Conservation (phyloP, 2,113 vertebrate species). For the Gavialis gangeticus region DNA sequence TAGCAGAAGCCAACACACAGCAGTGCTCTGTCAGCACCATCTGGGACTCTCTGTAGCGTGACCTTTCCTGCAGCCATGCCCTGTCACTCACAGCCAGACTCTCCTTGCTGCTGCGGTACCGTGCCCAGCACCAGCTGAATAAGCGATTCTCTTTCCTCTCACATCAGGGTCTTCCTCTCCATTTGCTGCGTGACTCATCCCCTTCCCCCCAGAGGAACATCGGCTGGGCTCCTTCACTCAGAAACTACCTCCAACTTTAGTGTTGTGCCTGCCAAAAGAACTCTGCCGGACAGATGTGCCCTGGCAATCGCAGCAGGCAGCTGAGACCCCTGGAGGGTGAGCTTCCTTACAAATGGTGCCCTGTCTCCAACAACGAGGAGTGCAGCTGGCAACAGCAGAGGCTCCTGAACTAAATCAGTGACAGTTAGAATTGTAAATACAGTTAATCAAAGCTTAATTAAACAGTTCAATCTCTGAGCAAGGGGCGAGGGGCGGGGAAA, state of each 20-base stretch:
- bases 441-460: conserved; percentile 70
- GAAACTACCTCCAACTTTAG: neutral
- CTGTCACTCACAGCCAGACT: neutral
- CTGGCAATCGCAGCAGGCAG: accelerated
- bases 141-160: neutral
- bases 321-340: neutral
- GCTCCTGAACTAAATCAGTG: neutral
- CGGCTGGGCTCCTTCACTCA: accelerated
- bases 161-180: neutral
- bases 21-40: neutral
- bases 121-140: neutral
- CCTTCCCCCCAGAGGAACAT: accelerated
- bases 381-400: neutral
- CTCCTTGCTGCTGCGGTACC: accelerated
- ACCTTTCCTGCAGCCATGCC: neutral
- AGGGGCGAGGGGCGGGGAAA: neutral
- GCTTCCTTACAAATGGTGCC: neutral
- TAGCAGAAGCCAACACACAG: no score
- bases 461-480: conserved; percentile 30
- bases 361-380: accelerated
- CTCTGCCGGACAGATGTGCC: neutral
- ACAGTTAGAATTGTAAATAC: conserved; percentile 2
- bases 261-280: accelerated
- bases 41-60: neutral
- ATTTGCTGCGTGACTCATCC: accelerated